Evolutionary conservation across 92 coral and sea anemone species (phyloP), one percentile per base, ranked within the genome.

Genomic region (Desmophyllum pertusum): DNA sequence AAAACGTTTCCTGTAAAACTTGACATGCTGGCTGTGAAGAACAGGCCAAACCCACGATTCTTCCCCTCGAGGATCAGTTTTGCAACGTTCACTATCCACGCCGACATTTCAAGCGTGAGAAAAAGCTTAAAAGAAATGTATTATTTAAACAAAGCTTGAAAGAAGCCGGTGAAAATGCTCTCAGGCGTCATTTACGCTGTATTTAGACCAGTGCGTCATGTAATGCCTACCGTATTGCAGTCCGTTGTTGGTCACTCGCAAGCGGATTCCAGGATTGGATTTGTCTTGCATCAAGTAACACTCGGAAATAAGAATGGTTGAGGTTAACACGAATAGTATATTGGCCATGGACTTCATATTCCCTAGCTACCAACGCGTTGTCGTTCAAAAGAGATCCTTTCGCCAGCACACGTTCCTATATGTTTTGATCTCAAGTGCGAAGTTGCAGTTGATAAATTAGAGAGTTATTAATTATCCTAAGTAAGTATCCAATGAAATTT

Each of bases 171-270:
- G 13, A 55, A 55, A 5, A 25, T 53, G 6, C 63, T n/a, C n/a
- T n/a, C n/a, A n/a, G n/a, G n/a, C n/a, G n/a, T n/a, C n/a, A n/a
- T n/a, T n/a, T n/a, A n/a, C n/a, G n/a, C n/a, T n/a, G n/a, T n/a
- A n/a, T n/a, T n/a, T n/a, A n/a, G n/a, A n/a, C n/a, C n/a, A n/a
- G n/a, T n/a, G n/a, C n/a, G n/a, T n/a, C n/a, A n/a, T n/a, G n/a
- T 15, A 36, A 40, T 38, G 37, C 98, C 83, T 79, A 95, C 98
- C 96, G 81, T 93, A 85, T 35, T 87, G 86, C 13, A 95, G 87
- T 11, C 94, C 98, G 37, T 89, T 93, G 84, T 93, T 92, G 35
- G 94, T 95, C 13, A 95, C 36, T 29, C 98, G 89, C 51, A 95
- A 27, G n/a, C 88, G 92, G 79, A 95, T 84, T 14, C 98, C 98